These are phyloP conservation scores for Aquatica leii DNA, from an alignment of 2,888 invertebrate genomes.

Conservation along the genomic window DNA sequence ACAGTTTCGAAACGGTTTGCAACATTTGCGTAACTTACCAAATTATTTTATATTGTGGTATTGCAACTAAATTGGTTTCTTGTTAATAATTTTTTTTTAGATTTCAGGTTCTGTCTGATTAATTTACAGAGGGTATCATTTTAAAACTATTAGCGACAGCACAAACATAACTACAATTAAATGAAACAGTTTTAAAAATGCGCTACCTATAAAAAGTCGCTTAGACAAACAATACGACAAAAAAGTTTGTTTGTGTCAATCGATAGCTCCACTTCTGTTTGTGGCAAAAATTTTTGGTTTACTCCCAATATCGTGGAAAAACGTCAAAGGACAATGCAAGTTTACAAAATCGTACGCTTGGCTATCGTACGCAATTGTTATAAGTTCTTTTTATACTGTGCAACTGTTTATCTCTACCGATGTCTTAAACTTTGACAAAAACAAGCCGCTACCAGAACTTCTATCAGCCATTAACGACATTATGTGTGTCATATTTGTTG, in stretches of 20 bases:
- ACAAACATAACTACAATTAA: constrained; percentile 21
- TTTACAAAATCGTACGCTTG: constrained; percentile 51
- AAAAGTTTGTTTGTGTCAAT: constrained; percentile 50
- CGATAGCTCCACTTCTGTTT: constrained; percentile 44
- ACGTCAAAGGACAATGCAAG: constrained; percentile 49
- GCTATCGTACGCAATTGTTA: constrained; percentile 47
- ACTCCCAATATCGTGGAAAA: constrained; percentile 51
- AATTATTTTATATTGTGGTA: too few relatives aligned
- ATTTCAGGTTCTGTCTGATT: constrained; percentile 42
- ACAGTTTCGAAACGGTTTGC: too few relatives aligned
- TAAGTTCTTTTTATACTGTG: constrained; percentile 42
- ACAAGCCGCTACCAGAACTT: constrained; percentile 51
- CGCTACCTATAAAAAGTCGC: constrained; percentile 15
- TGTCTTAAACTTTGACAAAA: constrained; percentile 40
- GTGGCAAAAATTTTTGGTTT: constrained; percentile 51
- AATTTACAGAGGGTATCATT: constrained; percentile 38
- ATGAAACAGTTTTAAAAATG: constrained; percentile 9
- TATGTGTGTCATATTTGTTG: constrained; percentile 50
- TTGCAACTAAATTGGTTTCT: too few relatives aligned
- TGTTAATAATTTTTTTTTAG: constrained; percentile 26
- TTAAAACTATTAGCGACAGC: constrained; percentile 14
- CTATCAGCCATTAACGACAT: constrained; percentile 52
- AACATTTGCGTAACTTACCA: too few relatives aligned
- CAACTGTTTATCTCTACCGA: constrained; percentile 48
- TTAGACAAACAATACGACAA: background rate